phyloP scores from a whole-genome alignment of 1,140 invertebrate species.

The Aphaenogaster floridana region DNA sequence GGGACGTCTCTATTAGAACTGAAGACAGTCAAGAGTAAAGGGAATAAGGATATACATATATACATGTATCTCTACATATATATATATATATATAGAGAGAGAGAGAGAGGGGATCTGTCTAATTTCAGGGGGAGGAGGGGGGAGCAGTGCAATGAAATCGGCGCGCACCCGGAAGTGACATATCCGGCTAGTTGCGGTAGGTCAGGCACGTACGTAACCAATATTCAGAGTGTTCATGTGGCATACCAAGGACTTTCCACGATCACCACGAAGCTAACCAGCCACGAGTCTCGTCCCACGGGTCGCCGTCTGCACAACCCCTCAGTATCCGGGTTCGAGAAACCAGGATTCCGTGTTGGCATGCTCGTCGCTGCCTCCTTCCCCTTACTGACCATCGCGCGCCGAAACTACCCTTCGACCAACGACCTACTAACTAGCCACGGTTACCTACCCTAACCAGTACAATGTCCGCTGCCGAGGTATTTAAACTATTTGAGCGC shows the following conservation, averaged over 20 bases:
- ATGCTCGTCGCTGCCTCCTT: neutral
- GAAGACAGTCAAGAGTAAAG: neutral
- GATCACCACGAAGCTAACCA: neutral
- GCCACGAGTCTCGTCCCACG: neutral
- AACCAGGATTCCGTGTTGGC: conserved; percentile 32
- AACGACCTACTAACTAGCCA: neutral
- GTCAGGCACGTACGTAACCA: conserved; percentile 71
- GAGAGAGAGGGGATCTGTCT: neutral
- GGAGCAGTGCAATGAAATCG: conserved; percentile 57
- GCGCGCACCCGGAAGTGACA: conserved; percentile 62
- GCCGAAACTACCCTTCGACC: neutral
- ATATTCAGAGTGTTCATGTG: conserved; percentile 67
- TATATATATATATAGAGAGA: neutral
- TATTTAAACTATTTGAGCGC: conserved; percentile 68
- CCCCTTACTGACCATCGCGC: neutral
- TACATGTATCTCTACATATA: neutral
- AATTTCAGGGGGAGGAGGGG: neutral
- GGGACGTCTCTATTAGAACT: conserved; percentile 25
- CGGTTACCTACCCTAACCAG: neutral
- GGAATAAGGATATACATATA: neutral
- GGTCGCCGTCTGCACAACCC: conserved; percentile 7
- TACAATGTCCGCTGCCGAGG: neutral
- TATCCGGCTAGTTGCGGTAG: conserved; percentile 68
- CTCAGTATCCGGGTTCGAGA: conserved; percentile 27
- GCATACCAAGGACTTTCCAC: conserved; percentile 68